Conservation (phyloP, 2,888 invertebrate species). For the Parnassius orleans region DNA sequence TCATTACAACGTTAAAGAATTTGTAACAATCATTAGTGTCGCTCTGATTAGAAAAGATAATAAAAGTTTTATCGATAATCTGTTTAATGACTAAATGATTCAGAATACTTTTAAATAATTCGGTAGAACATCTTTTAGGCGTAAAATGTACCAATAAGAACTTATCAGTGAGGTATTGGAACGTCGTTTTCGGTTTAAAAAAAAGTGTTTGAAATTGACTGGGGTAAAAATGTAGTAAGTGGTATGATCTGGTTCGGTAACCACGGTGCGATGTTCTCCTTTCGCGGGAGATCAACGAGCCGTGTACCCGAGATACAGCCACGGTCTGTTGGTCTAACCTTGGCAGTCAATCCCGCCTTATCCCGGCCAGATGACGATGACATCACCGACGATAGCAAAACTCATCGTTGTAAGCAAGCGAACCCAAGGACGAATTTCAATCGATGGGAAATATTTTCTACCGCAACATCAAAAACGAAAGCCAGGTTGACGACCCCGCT, state of each 20-base stretch:
- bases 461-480: slow-evolving; percentile 70
- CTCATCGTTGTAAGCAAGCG: background rate
- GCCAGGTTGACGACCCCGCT: slow-evolving; percentile 64
- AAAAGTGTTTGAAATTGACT: slow-evolving; percentile 48
- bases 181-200: slow-evolving; percentile 45
- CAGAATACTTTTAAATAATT: background rate
- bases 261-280: slow-evolving; percentile 53
- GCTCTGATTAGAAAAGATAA: slow-evolving; percentile 13
- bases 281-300: slow-evolving; percentile 68
- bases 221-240: slow-evolving; percentile 59
- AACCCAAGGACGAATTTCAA: slow-evolving; percentile 63
- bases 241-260: slow-evolving; percentile 63
- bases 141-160: too few relatives aligned
- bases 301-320: slow-evolving; percentile 60
- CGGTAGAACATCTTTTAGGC: too few relatives aligned
- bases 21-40: slow-evolving; percentile 8
- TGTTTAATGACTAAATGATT: background rate
- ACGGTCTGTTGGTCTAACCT: slow-evolving; percentile 75
- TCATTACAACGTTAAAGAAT: slow-evolving; percentile 9
- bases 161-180: slow-evolving; percentile 40
- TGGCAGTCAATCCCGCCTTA: slow-evolving; percentile 65
- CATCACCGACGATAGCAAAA: slow-evolving; percentile 57
- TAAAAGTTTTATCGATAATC: slow-evolving; percentile 9
- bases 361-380: slow-evolving; percentile 62
- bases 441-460: slow-evolving; percentile 50